Conservation (phyloP, 2,888 invertebrate genomes). For the Drosophila atroscutellata region DNA sequence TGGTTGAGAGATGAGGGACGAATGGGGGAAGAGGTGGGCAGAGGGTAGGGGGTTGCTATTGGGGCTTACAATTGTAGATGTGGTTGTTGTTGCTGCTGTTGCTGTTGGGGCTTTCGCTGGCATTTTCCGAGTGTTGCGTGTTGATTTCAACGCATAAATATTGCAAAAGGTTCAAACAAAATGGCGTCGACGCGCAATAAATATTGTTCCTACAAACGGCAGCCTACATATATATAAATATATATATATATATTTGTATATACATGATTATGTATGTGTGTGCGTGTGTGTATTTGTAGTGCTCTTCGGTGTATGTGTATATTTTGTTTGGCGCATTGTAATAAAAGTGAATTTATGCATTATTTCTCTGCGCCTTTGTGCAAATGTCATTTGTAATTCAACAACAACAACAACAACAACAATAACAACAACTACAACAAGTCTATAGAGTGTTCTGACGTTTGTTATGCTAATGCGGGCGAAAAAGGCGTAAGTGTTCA, state of each 20-base stretch:
- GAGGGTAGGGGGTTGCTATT: background rate
- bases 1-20: constrained; percentile 2
- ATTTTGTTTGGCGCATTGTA: constrained; percentile 55
- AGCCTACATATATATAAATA: background rate
- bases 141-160: constrained; percentile 81
- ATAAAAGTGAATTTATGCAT: constrained; percentile 80
- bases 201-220: constrained; percentile 59
- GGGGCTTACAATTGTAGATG: constrained; percentile 45
- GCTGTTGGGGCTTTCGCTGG: constrained; percentile 39
- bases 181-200: constrained; percentile 80
- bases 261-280: background rate
- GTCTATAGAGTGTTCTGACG: constrained; percentile 45
- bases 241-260: too few relatives aligned
- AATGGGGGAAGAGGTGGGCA: background rate
- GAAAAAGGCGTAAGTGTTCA: constrained; percentile 53
- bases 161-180: constrained; percentile 78
- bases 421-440: constrained; percentile 16
- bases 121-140: constrained; percentile 71
- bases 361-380: constrained; percentile 77
- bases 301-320: constrained; percentile 29
- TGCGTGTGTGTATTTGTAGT: constrained; percentile 22
- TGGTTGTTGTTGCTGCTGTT: constrained; percentile 34
- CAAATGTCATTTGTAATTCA: constrained; percentile 75
- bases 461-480: constrained; percentile 73
- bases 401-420: constrained; percentile 28